Evolutionary conservation across 2,797 vertebrate genomes (phyloP), one percentile per base, ranked within the genome.

Genomic region (Taenioides sp.): DNA sequence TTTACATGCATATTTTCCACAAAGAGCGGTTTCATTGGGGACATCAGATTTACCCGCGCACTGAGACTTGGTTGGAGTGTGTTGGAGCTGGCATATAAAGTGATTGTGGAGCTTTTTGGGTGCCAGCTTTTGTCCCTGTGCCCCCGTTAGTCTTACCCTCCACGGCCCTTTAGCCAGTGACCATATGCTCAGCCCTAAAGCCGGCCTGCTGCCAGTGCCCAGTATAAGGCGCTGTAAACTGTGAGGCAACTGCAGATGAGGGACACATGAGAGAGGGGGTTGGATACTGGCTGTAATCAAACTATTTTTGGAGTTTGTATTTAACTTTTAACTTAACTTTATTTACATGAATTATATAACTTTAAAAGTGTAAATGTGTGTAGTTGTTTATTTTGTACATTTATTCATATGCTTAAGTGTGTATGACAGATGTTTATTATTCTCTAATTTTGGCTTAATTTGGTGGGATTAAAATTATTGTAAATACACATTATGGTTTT

Each of bases 161-260:
- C 31, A 28, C 67, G 52, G 74, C 82, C 80, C 76, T 71, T 57
- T 71, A 76, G 80, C 89, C 83, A 74, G 55, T 18, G 65, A 82
- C 84, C 84, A 88, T 90, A 91, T 90, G 87, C 82, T 87, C 79
- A 60, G 67, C 54, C 85, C 78, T 84, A 81, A 72, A 86, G 82
- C 73, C 69, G 85, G 80, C 87, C 76, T 70, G 60, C 54, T 76
- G 81, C 88, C 84, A 87, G 63, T 40, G 37, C 37, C 61, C 63
- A 49, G 40, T 49, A 49, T 65, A 65, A 3, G 7, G 63, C n/a
- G 22, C 63, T 25, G 40, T 47, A 65, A 65, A 77, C 79, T 71
- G 72, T 12, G 34, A 78, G 80, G 65, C 49, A 69, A 78, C 43
- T 28, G 62, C 64, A 50, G 50, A 58, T 58, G 65, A 59, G 40